phyloP scores from a whole-genome alignment of 2,888 invertebrate genomes.

The Mesodorylaimus sp. region DNA sequence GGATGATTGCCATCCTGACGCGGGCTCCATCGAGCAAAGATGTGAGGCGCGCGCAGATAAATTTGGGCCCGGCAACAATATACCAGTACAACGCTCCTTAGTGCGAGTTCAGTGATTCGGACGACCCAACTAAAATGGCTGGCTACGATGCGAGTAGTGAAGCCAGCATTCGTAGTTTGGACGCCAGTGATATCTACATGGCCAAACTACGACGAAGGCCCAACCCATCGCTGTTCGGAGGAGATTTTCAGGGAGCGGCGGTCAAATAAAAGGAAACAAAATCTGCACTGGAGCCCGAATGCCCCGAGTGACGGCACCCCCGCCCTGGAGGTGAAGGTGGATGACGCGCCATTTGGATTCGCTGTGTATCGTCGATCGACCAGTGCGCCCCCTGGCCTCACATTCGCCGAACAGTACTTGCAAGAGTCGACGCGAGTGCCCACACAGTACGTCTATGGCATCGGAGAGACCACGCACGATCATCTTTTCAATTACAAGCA shows the following conservation, averaged over 20 bases:
- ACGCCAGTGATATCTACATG: neutral
- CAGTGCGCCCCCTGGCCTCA: neutral
- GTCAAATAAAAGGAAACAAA: neutral
- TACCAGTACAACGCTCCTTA: neutral
- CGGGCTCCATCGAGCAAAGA: neutral
- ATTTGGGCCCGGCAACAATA: neutral
- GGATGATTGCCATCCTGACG: constrained; percentile 1
- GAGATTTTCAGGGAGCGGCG: neutral
- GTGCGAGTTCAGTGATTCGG: neutral
- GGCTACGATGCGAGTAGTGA: neutral
- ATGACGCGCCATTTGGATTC: neutral
- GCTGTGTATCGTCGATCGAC: neutral
- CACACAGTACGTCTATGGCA: neutral
- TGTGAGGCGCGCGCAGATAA: neutral
- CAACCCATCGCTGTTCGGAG: neutral
- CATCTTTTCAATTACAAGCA: neutral
- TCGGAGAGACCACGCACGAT: neutral
- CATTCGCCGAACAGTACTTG: neutral
- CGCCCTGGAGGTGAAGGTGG: neutral
- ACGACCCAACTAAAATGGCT: neutral
- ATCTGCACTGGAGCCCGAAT: too few species aligned
- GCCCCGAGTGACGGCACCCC: too few species aligned
- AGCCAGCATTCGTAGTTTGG: too few species aligned
- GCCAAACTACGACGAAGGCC: neutral
- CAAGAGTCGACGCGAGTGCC: neutral